A percentile compares a stretch with the other conserved stretches of the same genome.
Evolutionary conservation across 2,888 invertebrate species (phyloP).

Genomic region (Drosophila falleni): DNA sequence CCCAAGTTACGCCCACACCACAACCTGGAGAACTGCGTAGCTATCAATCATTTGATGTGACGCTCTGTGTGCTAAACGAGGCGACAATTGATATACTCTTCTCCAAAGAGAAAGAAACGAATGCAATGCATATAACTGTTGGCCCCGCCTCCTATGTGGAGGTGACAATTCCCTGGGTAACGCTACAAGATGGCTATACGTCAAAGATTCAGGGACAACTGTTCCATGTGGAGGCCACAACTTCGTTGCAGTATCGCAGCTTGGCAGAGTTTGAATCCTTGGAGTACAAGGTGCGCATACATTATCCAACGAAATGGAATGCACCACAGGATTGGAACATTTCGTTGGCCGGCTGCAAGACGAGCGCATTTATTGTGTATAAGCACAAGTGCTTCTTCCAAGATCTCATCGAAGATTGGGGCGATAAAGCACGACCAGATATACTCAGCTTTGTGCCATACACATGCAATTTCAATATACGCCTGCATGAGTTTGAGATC

Average conservation of each 20-base stretch:
- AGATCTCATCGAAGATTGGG: slow-evolving; percentile 98
- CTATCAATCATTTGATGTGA: slow-evolving; percentile 96
- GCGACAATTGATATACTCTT: slow-evolving; percentile 98
- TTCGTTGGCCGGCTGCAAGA: slow-evolving; percentile 96
- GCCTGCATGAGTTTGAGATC: slow-evolving; percentile 97
- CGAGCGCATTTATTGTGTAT: slow-evolving; percentile 95
- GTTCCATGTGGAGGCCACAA: slow-evolving; percentile 97
- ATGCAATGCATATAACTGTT: slow-evolving; percentile 97
- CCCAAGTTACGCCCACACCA: slow-evolving; percentile 92
- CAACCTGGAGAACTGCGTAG: slow-evolving; percentile 95
- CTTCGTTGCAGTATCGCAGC: slow-evolving; percentile 96
- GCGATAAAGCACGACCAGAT: slow-evolving; percentile 96
- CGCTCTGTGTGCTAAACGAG: slow-evolving; percentile 95
- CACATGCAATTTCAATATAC: slow-evolving; percentile 96
- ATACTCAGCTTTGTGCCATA: slow-evolving; percentile 98
- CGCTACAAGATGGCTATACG: slow-evolving; percentile 93
- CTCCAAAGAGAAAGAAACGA: slow-evolving; percentile 96
- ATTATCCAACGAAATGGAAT: slow-evolving; percentile 98
- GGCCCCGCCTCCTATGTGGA: slow-evolving; percentile 98
- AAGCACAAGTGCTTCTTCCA: slow-evolving; percentile 98
- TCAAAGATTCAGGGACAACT: slow-evolving; percentile 97
- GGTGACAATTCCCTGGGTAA: slow-evolving; percentile 98
- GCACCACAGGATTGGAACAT: slow-evolving; percentile 98
- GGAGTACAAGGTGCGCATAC: slow-evolving; percentile 92
- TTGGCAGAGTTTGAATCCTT: slow-evolving; percentile 97